Conservation (phyloP, 2,113 vertebrate genomes). For the Eptesicus fuscus region DNA sequence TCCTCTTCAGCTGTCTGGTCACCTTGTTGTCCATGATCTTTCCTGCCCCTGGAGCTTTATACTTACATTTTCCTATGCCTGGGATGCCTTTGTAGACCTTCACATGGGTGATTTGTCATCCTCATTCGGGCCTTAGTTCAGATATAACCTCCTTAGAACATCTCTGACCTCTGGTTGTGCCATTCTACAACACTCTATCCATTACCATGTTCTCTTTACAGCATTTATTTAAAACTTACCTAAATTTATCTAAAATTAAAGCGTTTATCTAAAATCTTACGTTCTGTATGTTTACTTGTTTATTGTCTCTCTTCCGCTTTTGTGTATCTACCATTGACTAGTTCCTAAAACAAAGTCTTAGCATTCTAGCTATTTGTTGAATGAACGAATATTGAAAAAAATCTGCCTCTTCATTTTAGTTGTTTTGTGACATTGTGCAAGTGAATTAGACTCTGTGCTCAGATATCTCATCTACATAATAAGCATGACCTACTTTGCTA, state of each 20-base stretch:
- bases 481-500: neutral
- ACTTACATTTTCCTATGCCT: neutral
- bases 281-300: neutral
- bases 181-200: neutral
- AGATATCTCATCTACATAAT: neutral
- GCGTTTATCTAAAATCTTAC: neutral
- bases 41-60: neutral
- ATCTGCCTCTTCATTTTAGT: neutral
- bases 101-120: neutral
- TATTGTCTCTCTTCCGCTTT: neutral
- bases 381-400: neutral
- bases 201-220: neutral
- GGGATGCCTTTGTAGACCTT: neutral
- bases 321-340: neutral
- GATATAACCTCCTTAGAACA: neutral
- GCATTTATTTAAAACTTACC: neutral
- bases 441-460: neutral
- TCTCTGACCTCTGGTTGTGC: neutral
- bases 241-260: neutral
- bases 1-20: neutral
- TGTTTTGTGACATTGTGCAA: constrained; percentile 5
- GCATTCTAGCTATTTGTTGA: neutral
- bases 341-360: neutral
- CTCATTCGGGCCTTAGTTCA: neutral
- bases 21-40: neutral